These are phyloP conservation scores for Rhaphigaster nebulosa DNA, from an alignment of 2,888 invertebrate species.

Conservation along the genomic window DNA sequence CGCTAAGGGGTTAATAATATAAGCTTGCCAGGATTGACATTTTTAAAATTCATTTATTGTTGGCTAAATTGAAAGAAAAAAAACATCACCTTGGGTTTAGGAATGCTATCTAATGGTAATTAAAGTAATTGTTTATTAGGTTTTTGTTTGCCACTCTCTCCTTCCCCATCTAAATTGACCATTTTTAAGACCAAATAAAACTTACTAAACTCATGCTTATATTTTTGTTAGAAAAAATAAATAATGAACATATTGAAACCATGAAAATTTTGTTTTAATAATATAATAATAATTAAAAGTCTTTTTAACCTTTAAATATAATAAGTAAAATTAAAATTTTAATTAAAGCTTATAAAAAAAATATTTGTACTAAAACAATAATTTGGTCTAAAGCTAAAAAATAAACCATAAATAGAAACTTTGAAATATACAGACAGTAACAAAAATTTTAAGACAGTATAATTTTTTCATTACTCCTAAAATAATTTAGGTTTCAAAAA, in stretches of 20 bases:
- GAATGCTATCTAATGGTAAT: background rate
- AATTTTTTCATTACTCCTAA: too few relatives aligned
- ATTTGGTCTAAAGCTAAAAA: slow-evolving; percentile 50
- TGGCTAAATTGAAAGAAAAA: background rate
- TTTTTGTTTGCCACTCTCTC: background rate
- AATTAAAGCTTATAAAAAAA: background rate
- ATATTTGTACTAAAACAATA: slow-evolving; percentile 53
- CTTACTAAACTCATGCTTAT: background rate
- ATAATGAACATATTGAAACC: background rate
- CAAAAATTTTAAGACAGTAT: background rate
- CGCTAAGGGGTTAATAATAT: background rate
- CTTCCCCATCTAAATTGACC: background rate
- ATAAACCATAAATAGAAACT: background rate
- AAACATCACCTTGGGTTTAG: background rate
- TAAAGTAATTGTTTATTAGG: background rate
- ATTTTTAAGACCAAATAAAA: background rate
- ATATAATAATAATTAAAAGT: background rate
- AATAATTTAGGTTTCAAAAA: too few relatives aligned
- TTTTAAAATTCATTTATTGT: too few relatives aligned
- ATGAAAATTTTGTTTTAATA: background rate
- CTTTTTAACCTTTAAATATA: background rate
- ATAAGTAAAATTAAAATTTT: background rate
- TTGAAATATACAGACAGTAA: background rate
- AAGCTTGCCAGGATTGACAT: too few relatives aligned
- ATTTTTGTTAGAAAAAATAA: background rate